A percentile compares a stretch with the other conserved stretches of the same genome.
phyloP scores from a whole-genome alignment of 2,113 vertebrate genomes.

The Apodemus sylvaticus region DNA sequence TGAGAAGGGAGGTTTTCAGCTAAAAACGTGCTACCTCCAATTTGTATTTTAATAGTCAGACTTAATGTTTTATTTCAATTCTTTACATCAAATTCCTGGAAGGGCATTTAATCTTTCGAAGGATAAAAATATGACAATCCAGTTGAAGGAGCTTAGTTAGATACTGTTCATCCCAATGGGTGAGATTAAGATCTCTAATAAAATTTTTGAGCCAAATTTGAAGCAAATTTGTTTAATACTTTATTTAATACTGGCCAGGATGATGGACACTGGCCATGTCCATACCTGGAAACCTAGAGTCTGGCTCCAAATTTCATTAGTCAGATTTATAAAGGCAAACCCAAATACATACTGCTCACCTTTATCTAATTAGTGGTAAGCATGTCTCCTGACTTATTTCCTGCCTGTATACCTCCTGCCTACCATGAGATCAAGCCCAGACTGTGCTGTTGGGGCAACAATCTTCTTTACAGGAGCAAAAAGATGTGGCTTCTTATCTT shows the following conservation, averaged over 20 bases:
- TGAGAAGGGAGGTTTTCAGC: neutral
- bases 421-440: neutral
- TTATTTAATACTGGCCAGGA: neutral
- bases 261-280: neutral
- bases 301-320: neutral
- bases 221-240: too few species aligned
- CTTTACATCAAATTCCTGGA: neutral
- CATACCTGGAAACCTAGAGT: neutral
- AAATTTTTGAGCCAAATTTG: neutral
- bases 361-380: neutral
- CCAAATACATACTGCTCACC: neutral
- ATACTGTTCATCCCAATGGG: neutral
- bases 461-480: neutral
- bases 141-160: neutral
- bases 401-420: neutral
- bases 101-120: neutral
- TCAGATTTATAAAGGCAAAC: neutral
- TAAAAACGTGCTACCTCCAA: neutral
- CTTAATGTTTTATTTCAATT: conserved; percentile 23
- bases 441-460: neutral
- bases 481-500: neutral
- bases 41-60: neutral
- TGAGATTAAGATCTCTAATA: neutral
- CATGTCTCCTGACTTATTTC: neutral
- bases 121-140: neutral